Percentiles rank a stretch among this genome's conserved stretches.
Evolutionary conservation across 2,113 vertebrate genomes (phyloP).

Genomic region (Columba janthina): DNA sequence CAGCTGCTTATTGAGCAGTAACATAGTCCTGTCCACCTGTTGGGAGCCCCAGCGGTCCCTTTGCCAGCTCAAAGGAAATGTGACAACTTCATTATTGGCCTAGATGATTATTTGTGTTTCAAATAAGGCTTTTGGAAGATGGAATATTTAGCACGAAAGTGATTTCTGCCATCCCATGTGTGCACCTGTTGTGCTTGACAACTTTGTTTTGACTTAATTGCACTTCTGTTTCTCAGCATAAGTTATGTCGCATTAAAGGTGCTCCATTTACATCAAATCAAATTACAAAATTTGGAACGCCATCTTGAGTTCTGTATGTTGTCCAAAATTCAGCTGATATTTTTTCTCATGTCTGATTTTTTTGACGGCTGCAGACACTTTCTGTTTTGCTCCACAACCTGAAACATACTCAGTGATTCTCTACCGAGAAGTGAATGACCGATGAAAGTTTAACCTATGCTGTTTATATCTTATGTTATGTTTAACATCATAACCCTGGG

Average conservation of each 20-base stretch:
- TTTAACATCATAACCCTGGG: not conserved
- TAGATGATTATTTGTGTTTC: not conserved
- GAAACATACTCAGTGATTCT: not conserved
- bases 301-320: not conserved
- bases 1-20: not conserved
- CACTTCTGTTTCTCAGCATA: not conserved
- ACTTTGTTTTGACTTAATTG: not conserved
- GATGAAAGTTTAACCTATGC: not conserved
- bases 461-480: not conserved
- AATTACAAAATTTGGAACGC: not conserved
- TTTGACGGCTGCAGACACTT: not conserved
- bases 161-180: not conserved
- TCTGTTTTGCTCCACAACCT: not conserved
- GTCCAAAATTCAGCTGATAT: not conserved
- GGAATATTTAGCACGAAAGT: not conserved
- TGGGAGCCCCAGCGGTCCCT: not conserved
- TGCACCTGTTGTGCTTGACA: not conserved
- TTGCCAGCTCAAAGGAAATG: not conserved
- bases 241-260: not conserved
- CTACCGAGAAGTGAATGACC: rapidly evolving
- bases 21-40: not conserved
- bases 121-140: not conserved
- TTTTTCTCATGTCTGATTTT: not conserved
- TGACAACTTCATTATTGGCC: not conserved
- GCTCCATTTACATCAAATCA: not conserved